Conservation (phyloP, 2,888 invertebrate species). For the Emmelina monodactyla region DNA sequence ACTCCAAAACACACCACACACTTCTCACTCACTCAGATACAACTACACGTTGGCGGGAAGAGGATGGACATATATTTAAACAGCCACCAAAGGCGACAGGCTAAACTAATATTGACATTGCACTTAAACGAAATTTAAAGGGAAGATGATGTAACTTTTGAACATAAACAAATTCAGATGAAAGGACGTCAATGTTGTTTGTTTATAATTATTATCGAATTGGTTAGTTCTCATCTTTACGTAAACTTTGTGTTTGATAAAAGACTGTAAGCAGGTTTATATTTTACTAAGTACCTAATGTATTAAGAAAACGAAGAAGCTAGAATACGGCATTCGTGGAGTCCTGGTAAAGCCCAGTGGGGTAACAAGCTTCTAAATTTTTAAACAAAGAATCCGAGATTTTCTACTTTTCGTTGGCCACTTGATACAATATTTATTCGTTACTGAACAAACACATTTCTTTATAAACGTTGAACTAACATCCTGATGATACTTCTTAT, state of each 20-base stretch:
- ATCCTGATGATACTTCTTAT: slow-evolving; percentile 18
- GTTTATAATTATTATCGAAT: too few relatives aligned
- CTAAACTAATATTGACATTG: slow-evolving; percentile 1
- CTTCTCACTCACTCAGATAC: background rate
- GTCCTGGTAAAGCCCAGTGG: too few relatives aligned
- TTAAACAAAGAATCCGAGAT: too few relatives aligned
- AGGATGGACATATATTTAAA: background rate
- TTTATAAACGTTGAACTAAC: slow-evolving; percentile 23
- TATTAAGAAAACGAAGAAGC: too few relatives aligned
- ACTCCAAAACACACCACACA: slow-evolving; percentile 40
- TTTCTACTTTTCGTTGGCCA: too few relatives aligned
- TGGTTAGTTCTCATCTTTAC: too few relatives aligned
- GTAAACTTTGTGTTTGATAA: too few relatives aligned
- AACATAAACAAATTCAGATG: background rate
- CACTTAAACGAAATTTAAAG: background rate
- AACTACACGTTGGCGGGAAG: background rate
- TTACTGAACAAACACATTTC: slow-evolving; percentile 22
- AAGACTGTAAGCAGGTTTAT: too few relatives aligned
- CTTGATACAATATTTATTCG: slow-evolving; percentile 32
- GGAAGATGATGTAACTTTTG: background rate
- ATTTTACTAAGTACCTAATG: too few relatives aligned
- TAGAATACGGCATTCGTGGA: too few relatives aligned
- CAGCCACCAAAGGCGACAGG: slow-evolving; percentile 1
- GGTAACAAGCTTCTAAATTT: too few relatives aligned
- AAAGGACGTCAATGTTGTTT: background rate